Conservation (phyloP, 2,888 invertebrate species). For the Drosophila paramelanica region DNA sequence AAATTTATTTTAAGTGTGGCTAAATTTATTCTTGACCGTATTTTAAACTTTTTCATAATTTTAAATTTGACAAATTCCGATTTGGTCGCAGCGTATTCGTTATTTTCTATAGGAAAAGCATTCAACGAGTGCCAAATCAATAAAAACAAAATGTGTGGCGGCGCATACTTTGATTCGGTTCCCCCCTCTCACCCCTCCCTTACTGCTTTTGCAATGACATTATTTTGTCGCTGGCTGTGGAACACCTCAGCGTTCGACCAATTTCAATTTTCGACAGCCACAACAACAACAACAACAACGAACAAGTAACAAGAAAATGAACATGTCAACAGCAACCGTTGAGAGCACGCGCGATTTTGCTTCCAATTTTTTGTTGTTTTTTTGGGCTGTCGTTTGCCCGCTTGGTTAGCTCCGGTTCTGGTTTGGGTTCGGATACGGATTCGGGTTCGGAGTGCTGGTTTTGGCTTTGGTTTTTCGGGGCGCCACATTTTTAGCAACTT, state of each 20-base stretch:
- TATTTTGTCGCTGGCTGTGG: slow-evolving; percentile 40
- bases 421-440: slow-evolving; percentile 41
- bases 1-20: too few relatives aligned
- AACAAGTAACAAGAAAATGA: slow-evolving; percentile 72
- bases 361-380: slow-evolving; percentile 22
- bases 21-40: too few relatives aligned
- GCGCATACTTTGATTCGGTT: slow-evolving; percentile 60
- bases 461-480: slow-evolving; percentile 48
- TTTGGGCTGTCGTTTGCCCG: slow-evolving; percentile 44
- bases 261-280: slow-evolving; percentile 74
- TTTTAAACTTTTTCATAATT: too few relatives aligned
- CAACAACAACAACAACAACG: slow-evolving; percentile 22
- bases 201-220: slow-evolving; percentile 1
- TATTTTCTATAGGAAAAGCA: not conserved
- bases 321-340: slow-evolving; percentile 73
- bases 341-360: slow-evolving; percentile 52
- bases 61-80: too few relatives aligned
- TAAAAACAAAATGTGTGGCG: slow-evolving; percentile 45
- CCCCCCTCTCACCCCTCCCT: slow-evolving; percentile 5
- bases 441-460: slow-evolving; percentile 41
- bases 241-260: slow-evolving; percentile 71
- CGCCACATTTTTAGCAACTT: slow-evolving; percentile 74
- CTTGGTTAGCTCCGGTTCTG: slow-evolving; percentile 47
- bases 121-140: slow-evolving; percentile 40
- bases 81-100: not conserved